Conservation (phyloP, 2,113 vertebrate species). For the Mustela lutreola region DNA sequence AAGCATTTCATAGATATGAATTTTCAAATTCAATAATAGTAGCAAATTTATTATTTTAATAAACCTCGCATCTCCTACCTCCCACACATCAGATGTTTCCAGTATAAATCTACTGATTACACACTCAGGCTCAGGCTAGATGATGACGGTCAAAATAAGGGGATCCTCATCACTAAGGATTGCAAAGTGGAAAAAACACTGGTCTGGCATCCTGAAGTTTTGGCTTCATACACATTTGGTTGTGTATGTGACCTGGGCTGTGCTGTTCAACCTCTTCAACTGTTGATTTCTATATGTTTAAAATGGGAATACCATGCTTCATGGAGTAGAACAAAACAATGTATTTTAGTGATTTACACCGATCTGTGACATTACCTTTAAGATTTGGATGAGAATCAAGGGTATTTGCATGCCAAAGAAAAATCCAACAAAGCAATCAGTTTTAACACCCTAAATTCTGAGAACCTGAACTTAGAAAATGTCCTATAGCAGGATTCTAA, state of each 20-base stretch:
- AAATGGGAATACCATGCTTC: slow-evolving; percentile 17
- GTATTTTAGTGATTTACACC: slow-evolving; percentile 31
- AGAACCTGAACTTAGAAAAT: slow-evolving; percentile 51
- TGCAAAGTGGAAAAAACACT: not conserved
- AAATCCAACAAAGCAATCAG: not conserved
- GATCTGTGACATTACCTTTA: not conserved
- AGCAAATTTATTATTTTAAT: slow-evolving; percentile 53
- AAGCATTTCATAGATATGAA: slow-evolving; percentile 8
- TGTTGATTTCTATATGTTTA: slow-evolving; percentile 22
- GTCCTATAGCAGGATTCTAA: not conserved
- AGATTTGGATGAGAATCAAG: slow-evolving; percentile 33
- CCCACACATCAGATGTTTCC: slow-evolving; percentile 35
- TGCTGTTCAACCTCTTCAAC: slow-evolving; percentile 6
- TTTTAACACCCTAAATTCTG: slow-evolving; percentile 30
- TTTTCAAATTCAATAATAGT: slow-evolving; percentile 19
- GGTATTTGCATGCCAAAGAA: not conserved
- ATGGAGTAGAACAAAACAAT: slow-evolving; percentile 22
- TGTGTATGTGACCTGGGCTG: not conserved
- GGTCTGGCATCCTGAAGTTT: not conserved
- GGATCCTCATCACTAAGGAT: not conserved
- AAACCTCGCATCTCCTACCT: not conserved
- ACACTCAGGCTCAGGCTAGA: not conserved
- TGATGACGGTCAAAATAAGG: not conserved
- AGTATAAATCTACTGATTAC: not conserved
- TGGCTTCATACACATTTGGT: not conserved